phyloP scores from a whole-genome alignment of 2,113 vertebrate species.

The Sterrhoptilus dennistouni region DNA sequence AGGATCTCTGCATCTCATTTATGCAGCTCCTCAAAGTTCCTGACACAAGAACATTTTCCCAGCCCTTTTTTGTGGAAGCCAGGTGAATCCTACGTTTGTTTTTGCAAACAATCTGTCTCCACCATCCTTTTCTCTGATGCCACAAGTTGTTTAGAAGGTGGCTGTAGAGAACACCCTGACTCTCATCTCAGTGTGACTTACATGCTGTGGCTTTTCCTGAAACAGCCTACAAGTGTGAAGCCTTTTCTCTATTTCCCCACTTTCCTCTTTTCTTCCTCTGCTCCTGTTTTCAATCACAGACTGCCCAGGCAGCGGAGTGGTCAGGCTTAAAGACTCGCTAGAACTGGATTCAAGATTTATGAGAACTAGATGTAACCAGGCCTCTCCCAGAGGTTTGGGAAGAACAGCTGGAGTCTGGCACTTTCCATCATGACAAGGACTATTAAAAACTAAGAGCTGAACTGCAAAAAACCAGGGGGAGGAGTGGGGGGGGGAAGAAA shows the following conservation, averaged over 20 bases:
- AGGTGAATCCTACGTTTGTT: neutral
- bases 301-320: conserved; percentile 68
- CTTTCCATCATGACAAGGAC: conserved; percentile 75
- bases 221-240: neutral
- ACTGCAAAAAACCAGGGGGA: neutral
- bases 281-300: conserved; percentile 76
- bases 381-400: conserved; percentile 79
- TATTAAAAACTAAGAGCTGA: conserved; percentile 73
- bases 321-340: conserved; percentile 77
- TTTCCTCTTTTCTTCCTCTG: conserved; percentile 30
- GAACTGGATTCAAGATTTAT: conserved; percentile 79
- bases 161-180: neutral
- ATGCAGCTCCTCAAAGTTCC: neutral
- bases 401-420: conserved; percentile 82
- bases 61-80: neutral
- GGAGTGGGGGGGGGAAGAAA: rapidly evolving
- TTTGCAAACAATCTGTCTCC: neutral
- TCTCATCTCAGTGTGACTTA: neutral
- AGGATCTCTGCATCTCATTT: neutral
- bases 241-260: neutral
- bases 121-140: neutral
- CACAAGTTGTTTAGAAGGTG: neutral
- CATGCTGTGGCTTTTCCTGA: neutral
- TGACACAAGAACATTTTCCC: neutral
- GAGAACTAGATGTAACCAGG: conserved; percentile 78